Base-by-base conservation (phyloP, 2,888 invertebrate species). In the Toxonevra muliebris region DNA sequence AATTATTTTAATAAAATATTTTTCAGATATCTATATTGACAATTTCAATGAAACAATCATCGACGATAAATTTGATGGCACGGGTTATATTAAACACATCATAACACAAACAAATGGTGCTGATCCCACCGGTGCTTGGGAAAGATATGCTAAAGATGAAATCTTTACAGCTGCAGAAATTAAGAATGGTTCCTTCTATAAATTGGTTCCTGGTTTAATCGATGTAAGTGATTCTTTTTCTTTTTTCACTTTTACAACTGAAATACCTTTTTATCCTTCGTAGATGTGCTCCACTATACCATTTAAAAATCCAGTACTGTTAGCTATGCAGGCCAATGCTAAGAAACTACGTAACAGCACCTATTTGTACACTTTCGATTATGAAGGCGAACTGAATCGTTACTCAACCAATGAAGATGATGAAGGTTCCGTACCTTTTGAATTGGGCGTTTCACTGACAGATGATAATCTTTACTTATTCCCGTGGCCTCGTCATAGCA, bases 401-500 rank as follows among this genome's bases (percentile, higher is more conserved):
- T 86, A 86, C 73, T 72, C 77, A 3, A 76, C 72, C 62, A 80
- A 81, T 0, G 84, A 82, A 13, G 84, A 83, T n/a, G 85, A 84
- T 30, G 75, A 78, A 5, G 75, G 79, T n/a, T 74, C 78, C 41
- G 80, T 85, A 71, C 86, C 87, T 45, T 87, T 87, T 71, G 82
- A 85, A 63, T 82, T 86, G 76, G 87, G 89, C 5, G 87, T 88
- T 8, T 87, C 88, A 42, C 87, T 89, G 71, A 88, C 88, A 9
- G 88, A 89, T 70, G 89, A 90, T 69, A 84, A 88, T 54, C 84
- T 88, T 15, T 88, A 89, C 73, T 77, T 89, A 17, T 89, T 89
- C 77, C 85, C 85, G 30, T 85, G 82, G 81, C 84, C 85, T 2
- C 76, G 80, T 13, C 74, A 80, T 67, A 78, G 77, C 3, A 73